Evolutionary conservation across 2,113 vertebrate genomes (phyloP).

Genomic region (Cygnus atratus): DNA sequence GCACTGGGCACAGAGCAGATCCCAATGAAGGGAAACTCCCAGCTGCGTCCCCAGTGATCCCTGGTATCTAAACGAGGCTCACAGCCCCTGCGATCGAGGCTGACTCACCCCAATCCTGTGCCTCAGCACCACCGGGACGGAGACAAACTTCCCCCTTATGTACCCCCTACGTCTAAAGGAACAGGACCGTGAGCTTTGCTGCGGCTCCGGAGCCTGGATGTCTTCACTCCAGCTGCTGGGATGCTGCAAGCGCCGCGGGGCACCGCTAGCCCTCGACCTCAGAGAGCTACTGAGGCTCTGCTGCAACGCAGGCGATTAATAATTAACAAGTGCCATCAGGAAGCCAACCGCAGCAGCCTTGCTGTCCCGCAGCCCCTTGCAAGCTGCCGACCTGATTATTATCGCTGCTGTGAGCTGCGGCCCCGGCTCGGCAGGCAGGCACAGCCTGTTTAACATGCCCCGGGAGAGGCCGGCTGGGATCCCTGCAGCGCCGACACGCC

Average conservation of each 20-base stretch:
- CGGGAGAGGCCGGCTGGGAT: not conserved
- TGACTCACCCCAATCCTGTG: not conserved
- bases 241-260: accelerated
- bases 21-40: not conserved
- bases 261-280: not conserved
- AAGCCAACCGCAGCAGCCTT: not conserved
- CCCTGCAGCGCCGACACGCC: not conserved
- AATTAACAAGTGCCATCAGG: constrained; percentile 39
- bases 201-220: not conserved
- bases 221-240: not conserved
- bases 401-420: not conserved
- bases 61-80: accelerated
- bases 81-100: not conserved
- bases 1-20: not conserved
- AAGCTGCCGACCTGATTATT: constrained; percentile 21
- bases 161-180: not conserved
- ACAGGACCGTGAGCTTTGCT: not conserved
- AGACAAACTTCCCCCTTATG: not conserved
- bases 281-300: not conserved
- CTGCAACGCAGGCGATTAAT: constrained; percentile 11
- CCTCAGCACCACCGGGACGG: not conserved
- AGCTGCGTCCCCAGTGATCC: not conserved
- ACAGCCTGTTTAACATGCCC: not conserved
- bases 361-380: not conserved
- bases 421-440: not conserved